Evolutionary conservation across 2,888 invertebrate species (phyloP).

Genomic region (Callimorpha dominula): DNA sequence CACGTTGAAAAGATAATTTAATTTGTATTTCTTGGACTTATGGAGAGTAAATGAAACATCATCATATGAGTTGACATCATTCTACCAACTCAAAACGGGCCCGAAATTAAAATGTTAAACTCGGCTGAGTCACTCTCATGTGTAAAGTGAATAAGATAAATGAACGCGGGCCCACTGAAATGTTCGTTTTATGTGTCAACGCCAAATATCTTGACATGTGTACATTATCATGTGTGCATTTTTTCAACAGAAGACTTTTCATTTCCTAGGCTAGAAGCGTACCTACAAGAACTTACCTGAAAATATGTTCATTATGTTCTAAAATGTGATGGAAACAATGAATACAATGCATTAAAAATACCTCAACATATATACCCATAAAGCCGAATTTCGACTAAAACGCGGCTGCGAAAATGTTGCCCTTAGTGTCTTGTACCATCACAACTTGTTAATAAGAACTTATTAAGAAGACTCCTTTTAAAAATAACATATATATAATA

Average conservation of each 20-base stretch:
- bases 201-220: too few relatives aligned
- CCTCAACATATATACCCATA: not conserved
- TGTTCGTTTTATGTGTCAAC: conserved; percentile 68
- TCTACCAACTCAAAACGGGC: conserved; percentile 63
- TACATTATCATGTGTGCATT: too few relatives aligned
- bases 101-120: conserved; percentile 77
- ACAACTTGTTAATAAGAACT: too few relatives aligned
- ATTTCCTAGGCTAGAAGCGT: too few relatives aligned
- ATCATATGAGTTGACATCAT: conserved; percentile 28
- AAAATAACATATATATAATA: not conserved
- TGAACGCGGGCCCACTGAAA: conserved; percentile 61
- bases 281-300: too few relatives aligned
- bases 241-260: too few relatives aligned
- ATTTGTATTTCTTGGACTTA: not conserved
- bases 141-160: conserved; percentile 78
- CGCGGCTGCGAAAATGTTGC: too few relatives aligned
- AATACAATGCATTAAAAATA: too few relatives aligned
- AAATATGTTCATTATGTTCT: too few relatives aligned
- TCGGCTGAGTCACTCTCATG: conserved; percentile 70
- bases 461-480: too few relatives aligned
- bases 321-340: too few relatives aligned
- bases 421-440: not conserved
- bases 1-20: too few relatives aligned
- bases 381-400: not conserved
- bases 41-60: not conserved